A percentile compares a stretch with the other conserved stretches of the same genome.
Conservation (phyloP, 1,140 invertebrate species). For the Calephelis virginiensis region DNA sequence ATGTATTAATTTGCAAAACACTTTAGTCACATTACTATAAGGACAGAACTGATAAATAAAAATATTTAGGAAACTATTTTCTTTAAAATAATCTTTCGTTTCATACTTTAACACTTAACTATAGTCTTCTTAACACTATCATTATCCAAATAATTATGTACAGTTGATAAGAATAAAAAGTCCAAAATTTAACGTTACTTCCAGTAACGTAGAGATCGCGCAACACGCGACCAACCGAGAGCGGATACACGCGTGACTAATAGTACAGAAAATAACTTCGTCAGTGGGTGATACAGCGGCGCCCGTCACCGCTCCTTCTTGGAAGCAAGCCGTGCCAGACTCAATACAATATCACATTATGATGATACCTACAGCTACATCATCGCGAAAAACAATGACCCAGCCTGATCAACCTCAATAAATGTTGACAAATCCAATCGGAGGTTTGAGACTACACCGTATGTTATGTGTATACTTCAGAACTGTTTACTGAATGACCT, state of each 20-base stretch:
- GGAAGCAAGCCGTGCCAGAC: conserved; percentile 55
- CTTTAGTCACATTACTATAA: background rate
- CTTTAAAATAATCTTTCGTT: background rate
- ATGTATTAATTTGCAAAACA: background rate
- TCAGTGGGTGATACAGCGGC: conserved; percentile 65
- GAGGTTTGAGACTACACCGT: no score
- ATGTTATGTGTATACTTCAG: no score
- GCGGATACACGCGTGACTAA: conserved; percentile 74
- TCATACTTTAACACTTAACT: background rate
- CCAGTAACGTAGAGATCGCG: conserved; percentile 25
- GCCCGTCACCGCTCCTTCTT: conserved; percentile 66
- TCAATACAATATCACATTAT: conserved; percentile 32
- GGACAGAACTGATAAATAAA: background rate
- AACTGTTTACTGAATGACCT: no score
- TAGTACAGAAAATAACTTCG: conserved; percentile 75
- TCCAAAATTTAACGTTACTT: conserved; percentile 7
- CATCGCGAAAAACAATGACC: conserved; percentile 1
- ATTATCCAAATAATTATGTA: background rate
- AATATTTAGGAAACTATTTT: background rate
- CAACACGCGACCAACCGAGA: conserved; percentile 45
- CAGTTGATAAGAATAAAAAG: background rate
- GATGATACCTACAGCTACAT: conserved; percentile 4
- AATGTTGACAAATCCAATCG: no score
- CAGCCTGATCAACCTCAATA: background rate
- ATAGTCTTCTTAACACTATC: no score